These are phyloP conservation scores for Zoanthus gigantus DNA, from an alignment of 92 coral and sea anemone species.

Conservation along the genomic window DNA sequence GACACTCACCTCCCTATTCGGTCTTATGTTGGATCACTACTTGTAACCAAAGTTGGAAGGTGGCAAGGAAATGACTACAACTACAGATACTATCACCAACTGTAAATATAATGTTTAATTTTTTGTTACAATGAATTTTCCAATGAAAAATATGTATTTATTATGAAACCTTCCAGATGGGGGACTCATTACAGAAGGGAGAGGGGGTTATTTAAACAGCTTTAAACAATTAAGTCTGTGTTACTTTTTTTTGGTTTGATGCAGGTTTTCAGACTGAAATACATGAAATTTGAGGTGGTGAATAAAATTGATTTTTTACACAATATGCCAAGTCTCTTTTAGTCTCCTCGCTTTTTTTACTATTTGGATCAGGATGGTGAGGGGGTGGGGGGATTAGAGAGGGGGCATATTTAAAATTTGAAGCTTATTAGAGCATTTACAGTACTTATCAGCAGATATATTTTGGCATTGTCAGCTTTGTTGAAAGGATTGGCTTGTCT, in stretches of 20 bases:
- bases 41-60: too few relatives aligned
- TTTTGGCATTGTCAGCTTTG: background rate
- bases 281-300: background rate
- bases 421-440: background rate
- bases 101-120: too few relatives aligned
- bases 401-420: background rate
- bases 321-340: background rate
- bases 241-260: background rate
- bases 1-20: too few relatives aligned
- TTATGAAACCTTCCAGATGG: too few relatives aligned
- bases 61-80: too few relatives aligned
- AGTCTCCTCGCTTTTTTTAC: background rate
- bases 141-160: too few relatives aligned
- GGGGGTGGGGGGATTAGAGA: background rate
- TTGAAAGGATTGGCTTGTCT: background rate
- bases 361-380: background rate
- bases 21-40: too few relatives aligned
- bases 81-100: too few relatives aligned
- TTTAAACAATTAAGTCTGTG: too few relatives aligned
- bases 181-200: background rate
- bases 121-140: too few relatives aligned
- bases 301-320: background rate
- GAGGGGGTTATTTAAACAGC: background rate
- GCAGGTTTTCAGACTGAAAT: background rate
- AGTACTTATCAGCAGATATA: background rate